Conservation (phyloP, 2,113 vertebrate species). For the Eretmochelys imbricata region DNA sequence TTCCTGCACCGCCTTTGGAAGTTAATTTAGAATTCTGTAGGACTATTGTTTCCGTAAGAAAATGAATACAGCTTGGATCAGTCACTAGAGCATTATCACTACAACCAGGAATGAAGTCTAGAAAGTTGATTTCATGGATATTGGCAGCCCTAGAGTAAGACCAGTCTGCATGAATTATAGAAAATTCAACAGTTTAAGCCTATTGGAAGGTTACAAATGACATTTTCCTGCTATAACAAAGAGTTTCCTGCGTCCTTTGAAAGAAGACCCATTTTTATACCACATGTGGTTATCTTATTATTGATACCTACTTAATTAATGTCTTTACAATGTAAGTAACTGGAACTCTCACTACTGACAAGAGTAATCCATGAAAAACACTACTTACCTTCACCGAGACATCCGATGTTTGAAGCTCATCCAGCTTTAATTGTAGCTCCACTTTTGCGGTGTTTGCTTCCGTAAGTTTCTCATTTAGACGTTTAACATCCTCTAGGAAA, state of each 20-base stretch:
- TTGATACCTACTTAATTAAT: background rate
- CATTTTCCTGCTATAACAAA: background rate
- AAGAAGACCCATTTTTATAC: background rate
- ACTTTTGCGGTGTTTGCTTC: constrained; percentile 89
- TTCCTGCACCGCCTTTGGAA: too few relatives aligned
- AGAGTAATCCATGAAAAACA: accelerated
- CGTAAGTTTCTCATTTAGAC: constrained; percentile 89
- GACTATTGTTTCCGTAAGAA: too few relatives aligned
- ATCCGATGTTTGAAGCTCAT: constrained; percentile 95
- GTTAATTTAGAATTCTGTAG: too few relatives aligned
- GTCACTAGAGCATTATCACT: too few relatives aligned
- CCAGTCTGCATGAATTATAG: background rate
- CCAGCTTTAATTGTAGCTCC: constrained; percentile 90
- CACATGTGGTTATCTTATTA: background rate
- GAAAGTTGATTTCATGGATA: background rate
- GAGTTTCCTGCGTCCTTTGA: background rate
- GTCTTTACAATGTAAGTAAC: background rate
- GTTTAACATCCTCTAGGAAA: constrained; percentile 89
- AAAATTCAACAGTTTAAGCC: background rate
- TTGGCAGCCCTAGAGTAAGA: background rate
- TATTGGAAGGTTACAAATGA: background rate
- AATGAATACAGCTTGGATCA: too few relatives aligned
- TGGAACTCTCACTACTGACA: background rate
- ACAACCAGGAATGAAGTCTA: background rate
- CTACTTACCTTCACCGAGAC: constrained; percentile 90